A percentile compares a stretch with the other conserved stretches of the same genome.
These are phyloP conservation scores for Leptopilina drosophilae DNA, from an alignment of 2,888 invertebrate species.

Conservation along the genomic window DNA sequence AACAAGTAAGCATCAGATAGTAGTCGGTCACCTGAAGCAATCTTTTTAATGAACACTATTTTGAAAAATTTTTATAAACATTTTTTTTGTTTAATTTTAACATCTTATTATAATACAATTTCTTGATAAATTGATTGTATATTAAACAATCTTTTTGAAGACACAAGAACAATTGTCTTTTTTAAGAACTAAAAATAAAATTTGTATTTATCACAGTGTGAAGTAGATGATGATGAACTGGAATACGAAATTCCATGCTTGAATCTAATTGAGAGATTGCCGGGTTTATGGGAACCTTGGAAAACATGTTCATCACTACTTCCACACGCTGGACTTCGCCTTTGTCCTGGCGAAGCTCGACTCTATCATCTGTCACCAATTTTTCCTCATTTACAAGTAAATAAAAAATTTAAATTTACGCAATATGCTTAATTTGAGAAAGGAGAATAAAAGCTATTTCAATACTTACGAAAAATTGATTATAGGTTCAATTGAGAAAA, in stretches of 20 bases:
- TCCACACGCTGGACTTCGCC: constrained; percentile 83
- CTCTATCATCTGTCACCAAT: constrained; percentile 82
- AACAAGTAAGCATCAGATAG: too few relatives aligned
- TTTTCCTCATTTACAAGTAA: constrained; percentile 84
- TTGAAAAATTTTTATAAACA: too few relatives aligned
- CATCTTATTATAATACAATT: too few relatives aligned
- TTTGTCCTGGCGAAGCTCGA: constrained; percentile 79
- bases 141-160: too few relatives aligned
- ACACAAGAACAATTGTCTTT: too few relatives aligned
- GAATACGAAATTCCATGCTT: constrained; percentile 88
- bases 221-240: constrained; percentile 83
- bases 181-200: too few relatives aligned
- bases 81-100: too few relatives aligned
- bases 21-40: too few relatives aligned
- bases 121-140: too few relatives aligned
- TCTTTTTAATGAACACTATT: too few relatives aligned
- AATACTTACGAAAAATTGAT: constrained; percentile 18
- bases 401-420: background rate
- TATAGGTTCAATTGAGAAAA: constrained; percentile 80
- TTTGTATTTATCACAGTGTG: constrained; percentile 75
- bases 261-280: constrained; percentile 82
- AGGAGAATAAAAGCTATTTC: too few relatives aligned
- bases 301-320: constrained; percentile 77
- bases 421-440: too few relatives aligned
- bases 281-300: constrained; percentile 83